phyloP scores from a whole-genome alignment of 2,888 invertebrate species.

The Drosophila nigritarsus region DNA sequence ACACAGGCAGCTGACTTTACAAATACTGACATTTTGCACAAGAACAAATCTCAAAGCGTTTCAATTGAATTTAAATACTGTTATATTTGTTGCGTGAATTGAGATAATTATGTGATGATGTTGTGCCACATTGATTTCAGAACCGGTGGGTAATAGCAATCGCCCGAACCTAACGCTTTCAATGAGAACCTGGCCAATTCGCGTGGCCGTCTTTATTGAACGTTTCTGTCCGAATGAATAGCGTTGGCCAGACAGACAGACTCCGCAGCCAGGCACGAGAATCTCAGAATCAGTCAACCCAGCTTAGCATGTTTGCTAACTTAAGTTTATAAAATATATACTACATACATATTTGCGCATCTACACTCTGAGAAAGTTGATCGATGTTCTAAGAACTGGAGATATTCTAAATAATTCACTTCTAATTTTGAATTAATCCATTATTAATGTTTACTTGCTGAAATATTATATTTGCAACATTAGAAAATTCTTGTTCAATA shows the following conservation, averaged over 20 bases:
- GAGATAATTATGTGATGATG: slow-evolving; percentile 11
- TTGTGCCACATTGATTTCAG: slow-evolving; percentile 53
- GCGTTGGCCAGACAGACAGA: slow-evolving; percentile 67
- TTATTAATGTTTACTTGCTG: not conserved
- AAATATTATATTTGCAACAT: too few species aligned
- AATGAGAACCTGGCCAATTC: slow-evolving; percentile 59
- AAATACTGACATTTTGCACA: slow-evolving; percentile 48
- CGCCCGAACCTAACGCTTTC: slow-evolving; percentile 47
- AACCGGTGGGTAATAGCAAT: slow-evolving; percentile 24
- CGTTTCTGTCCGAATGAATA: slow-evolving; percentile 78
- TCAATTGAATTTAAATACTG: not conserved
- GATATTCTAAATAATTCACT: not conserved
- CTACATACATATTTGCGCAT: slow-evolving; percentile 16
- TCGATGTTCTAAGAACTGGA: not conserved
- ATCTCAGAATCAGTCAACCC: slow-evolving; percentile 34
- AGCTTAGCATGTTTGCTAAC: slow-evolving; percentile 45
- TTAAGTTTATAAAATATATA: slow-evolving; percentile 34
- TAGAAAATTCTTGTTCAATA: not conserved
- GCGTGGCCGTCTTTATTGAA: slow-evolving; percentile 81
- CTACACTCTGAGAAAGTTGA: slow-evolving; percentile 22
- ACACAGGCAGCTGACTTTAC: slow-evolving; percentile 40
- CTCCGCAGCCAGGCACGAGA: slow-evolving; percentile 50
- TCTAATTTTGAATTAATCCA: not conserved
- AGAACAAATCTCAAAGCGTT: not conserved
- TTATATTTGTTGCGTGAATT: not conserved